Conservation (phyloP, 2,888 invertebrate species). For the Caenorhabditis afra region DNA sequence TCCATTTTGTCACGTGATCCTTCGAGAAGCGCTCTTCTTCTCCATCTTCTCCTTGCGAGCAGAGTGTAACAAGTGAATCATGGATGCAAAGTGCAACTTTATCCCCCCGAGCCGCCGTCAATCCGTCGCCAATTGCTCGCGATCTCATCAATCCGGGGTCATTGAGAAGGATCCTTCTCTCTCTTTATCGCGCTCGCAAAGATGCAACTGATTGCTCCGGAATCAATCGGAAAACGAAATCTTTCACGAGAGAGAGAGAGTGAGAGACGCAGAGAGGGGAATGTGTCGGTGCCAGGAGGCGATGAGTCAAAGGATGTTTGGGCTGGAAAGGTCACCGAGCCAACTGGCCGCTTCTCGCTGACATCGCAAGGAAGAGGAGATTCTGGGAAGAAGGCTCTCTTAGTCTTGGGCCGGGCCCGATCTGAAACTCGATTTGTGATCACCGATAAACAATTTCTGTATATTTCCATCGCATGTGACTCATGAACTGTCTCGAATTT, state of each 20-base stretch:
- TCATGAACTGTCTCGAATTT: too few relatives aligned
- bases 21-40: neutral
- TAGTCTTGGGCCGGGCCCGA: too few relatives aligned
- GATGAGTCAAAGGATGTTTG: constrained; percentile 13
- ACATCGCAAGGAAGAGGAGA: too few relatives aligned
- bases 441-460: neutral
- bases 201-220: neutral
- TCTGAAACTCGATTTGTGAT: too few relatives aligned
- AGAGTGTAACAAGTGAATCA: constrained; percentile 36
- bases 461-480: too few relatives aligned
- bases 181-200: too few relatives aligned
- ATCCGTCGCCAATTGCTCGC: constrained; percentile 10
- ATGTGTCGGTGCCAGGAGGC: constrained; percentile 11
- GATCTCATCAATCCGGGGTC: neutral
- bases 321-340: constrained; percentile 11
- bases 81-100: constrained; percentile 18
- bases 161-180: constrained; percentile 3
- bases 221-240: neutral
- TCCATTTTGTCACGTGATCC: constrained; percentile 19
- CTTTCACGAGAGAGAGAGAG: neutral
- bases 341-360: neutral
- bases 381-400: too few relatives aligned
- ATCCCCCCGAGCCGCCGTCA: neutral
- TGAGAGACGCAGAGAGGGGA: neutral
- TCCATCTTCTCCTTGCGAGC: constrained; percentile 1